Evolutionary conservation across 2,113 vertebrate species (phyloP).

Genomic region (Cephalopterus ornatus): DNA sequence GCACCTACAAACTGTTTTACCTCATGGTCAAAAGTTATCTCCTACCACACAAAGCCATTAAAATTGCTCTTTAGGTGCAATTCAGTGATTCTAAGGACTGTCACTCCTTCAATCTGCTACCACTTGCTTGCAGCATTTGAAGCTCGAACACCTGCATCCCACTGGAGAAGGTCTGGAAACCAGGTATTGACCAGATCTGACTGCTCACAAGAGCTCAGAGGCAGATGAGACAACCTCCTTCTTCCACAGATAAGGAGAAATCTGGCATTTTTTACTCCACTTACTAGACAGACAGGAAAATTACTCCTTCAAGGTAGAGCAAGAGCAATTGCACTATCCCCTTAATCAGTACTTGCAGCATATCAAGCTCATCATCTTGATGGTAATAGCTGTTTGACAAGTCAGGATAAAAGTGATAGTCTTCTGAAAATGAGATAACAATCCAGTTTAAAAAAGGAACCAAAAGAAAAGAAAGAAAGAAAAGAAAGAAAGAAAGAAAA

Average conservation of each 20-base stretch:
- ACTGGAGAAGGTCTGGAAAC: not conserved
- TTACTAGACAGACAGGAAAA: conserved; percentile 63
- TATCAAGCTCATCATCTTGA: conserved; percentile 59
- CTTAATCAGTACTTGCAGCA: conserved; percentile 67
- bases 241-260: conserved; percentile 42
- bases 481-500: not conserved
- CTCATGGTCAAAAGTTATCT: not conserved
- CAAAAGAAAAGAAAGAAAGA: conserved; percentile 10
- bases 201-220: not conserved
- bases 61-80: not conserved
- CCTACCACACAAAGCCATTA: not conserved
- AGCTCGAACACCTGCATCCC: not conserved
- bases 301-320: conserved; percentile 66
- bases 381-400: conserved; percentile 69
- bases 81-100: not conserved
- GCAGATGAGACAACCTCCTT: conserved; percentile 29
- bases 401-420: conserved; percentile 66
- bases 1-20: not conserved
- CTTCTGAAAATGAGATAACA: conserved; percentile 68
- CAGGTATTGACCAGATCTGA: not conserved
- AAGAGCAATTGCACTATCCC: conserved; percentile 54
- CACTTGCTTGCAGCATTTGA: not conserved
- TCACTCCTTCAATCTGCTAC: not conserved
- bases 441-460: conserved; percentile 40
- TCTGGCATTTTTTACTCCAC: not conserved